phyloP scores from a whole-genome alignment of 2,113 vertebrate genomes.

The Gambusia holbrooki region DNA sequence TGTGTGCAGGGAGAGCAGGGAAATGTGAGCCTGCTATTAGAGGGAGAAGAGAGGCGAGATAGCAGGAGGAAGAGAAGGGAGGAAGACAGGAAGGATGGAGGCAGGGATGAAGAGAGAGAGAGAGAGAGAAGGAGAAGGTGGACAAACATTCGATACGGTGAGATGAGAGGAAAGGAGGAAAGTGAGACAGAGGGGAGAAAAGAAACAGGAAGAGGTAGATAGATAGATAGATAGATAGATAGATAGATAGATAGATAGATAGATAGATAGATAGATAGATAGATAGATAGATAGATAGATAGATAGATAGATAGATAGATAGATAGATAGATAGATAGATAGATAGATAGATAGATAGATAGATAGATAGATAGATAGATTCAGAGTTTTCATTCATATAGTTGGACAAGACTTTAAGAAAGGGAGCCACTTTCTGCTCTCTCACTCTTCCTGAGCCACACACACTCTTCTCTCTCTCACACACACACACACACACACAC shows the following conservation, averaged over 20 bases:
- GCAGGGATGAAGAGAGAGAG: slow-evolving; percentile 21
- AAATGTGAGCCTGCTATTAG: slow-evolving; percentile 74
- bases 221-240: slow-evolving; percentile 25
- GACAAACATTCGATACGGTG: slow-evolving; percentile 54
- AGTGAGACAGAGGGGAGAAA: slow-evolving; percentile 35
- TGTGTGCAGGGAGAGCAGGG: slow-evolving; percentile 34
- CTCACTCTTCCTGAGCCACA: slow-evolving; percentile 9
- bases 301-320: slow-evolving; percentile 18
- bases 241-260: slow-evolving; percentile 22
- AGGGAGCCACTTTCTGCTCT: slow-evolving; percentile 11
- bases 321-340: slow-evolving; percentile 16
- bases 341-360: slow-evolving; percentile 23
- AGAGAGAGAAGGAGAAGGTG: slow-evolving; percentile 60
- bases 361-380: slow-evolving; percentile 25
- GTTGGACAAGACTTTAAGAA: slow-evolving; percentile 20
- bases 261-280: slow-evolving; percentile 24
- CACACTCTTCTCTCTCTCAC: slow-evolving; percentile 31
- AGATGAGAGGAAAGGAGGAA: slow-evolving; percentile 48
- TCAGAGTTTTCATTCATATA: slow-evolving; percentile 52
- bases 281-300: slow-evolving; percentile 25
- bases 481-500: slow-evolving; percentile 42
- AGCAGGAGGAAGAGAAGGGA: slow-evolving; percentile 17
- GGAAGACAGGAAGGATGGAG: slow-evolving; percentile 25
- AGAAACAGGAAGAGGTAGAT: slow-evolving; percentile 11
- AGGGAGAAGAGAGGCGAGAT: slow-evolving; percentile 36